Conservation (phyloP, 2,113 vertebrate genomes). For the Oreochromis aureus region DNA sequence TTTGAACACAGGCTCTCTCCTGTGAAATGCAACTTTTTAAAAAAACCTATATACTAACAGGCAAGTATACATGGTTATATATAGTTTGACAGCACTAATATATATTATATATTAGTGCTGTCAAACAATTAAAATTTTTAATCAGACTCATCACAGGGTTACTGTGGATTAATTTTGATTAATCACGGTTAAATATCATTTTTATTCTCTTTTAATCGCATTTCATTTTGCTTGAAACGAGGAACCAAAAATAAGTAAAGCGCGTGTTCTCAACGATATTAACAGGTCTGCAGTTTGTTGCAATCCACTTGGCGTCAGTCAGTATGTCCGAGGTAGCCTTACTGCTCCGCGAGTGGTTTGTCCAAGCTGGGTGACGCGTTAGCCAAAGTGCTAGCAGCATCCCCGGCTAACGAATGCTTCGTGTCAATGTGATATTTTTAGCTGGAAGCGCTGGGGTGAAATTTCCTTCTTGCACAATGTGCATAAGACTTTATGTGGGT, state of each 20-base stretch:
- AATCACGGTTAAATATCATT: too few species aligned
- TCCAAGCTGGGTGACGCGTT: rapidly evolving
- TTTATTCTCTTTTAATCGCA: too few species aligned
- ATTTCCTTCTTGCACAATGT: not conserved
- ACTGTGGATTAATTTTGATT: too few species aligned
- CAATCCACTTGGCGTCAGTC: not conserved
- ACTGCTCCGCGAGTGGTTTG: not conserved
- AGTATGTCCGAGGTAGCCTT: not conserved
- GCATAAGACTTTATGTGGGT: too few species aligned
- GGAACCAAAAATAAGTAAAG: rapidly evolving
- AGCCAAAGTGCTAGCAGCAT: not conserved
- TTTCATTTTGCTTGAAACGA: not conserved
- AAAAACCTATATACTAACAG: too few species aligned
- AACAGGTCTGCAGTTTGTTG: not conserved
- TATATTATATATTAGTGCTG: too few species aligned
- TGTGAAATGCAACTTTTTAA: too few species aligned
- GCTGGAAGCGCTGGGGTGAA: rapidly evolving
- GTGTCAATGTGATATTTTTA: not conserved
- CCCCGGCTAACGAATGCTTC: rapidly evolving
- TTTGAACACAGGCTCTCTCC: too few species aligned
- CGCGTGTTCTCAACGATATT: not conserved
- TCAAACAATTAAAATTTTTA: too few species aligned
- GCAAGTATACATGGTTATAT: too few species aligned
- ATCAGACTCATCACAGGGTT: too few species aligned
- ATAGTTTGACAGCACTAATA: too few species aligned